These are phyloP conservation scores for Varecia variegata DNA, from an alignment of 2,797 vertebrate genomes.

Conservation along the genomic window DNA sequence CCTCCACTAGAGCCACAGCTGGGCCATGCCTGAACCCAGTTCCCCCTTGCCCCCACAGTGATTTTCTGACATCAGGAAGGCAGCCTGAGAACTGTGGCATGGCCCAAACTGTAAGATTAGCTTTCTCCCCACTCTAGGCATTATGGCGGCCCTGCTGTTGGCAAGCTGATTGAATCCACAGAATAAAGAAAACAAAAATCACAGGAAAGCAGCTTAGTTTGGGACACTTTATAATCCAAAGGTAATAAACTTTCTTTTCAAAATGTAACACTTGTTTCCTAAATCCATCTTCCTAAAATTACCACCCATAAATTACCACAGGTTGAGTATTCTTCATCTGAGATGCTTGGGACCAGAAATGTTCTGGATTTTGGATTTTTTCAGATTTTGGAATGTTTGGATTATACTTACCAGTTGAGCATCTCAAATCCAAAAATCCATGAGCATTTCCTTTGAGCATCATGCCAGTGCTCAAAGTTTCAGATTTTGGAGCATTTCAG, in stretches of 20 bases:
- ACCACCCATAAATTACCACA: neutral
- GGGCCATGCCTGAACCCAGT: neutral
- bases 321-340: neutral
- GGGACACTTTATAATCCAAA: neutral
- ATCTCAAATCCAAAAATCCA: neutral
- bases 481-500: neutral
- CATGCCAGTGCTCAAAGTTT: neutral
- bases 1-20: neutral
- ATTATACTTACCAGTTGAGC: neutral
- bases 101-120: neutral
- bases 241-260: neutral
- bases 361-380: neutral
- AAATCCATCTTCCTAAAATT: constrained; percentile 8
- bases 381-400: neutral
- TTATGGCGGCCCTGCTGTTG: neutral
- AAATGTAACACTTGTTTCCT: neutral
- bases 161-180: neutral
- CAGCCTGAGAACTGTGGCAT: neutral
- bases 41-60: neutral
- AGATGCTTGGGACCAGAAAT: neutral
- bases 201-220: neutral
- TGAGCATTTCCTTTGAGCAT: neutral
- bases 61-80: neutral
- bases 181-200: neutral
- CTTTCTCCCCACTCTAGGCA: neutral